A percentile compares a stretch with the other conserved stretches of the same genome.
Evolutionary conservation across 2,113 vertebrate genomes (phyloP).

Genomic region (Ctenodactylus gundi): DNA sequence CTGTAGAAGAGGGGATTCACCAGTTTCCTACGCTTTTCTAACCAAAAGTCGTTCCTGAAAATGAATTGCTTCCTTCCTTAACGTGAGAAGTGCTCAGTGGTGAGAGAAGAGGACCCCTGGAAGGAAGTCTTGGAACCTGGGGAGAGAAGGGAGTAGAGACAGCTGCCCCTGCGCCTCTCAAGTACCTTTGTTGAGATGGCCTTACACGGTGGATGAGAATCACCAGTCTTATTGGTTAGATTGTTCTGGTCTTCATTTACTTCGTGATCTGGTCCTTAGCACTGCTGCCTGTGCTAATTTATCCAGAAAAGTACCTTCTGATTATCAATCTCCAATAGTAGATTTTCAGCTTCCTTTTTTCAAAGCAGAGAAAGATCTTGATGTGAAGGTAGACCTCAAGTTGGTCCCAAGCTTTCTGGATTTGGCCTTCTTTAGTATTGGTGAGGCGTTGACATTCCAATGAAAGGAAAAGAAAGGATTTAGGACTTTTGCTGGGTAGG

Average conservation of each 20-base stretch:
- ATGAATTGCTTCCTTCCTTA: conserved; percentile 7
- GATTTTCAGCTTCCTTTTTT: background rate
- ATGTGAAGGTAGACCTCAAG: background rate
- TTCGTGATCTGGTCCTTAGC: background rate
- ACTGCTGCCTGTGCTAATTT: background rate
- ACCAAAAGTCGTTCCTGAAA: conserved; percentile 19
- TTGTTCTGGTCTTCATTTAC: conserved; percentile 32
- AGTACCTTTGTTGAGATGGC: background rate
- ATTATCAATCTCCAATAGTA: background rate
- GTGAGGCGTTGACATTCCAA: background rate
- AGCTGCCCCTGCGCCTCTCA: background rate
- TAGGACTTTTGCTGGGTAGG: background rate
- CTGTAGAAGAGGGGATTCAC: background rate
- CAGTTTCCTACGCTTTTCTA: conserved; percentile 8
- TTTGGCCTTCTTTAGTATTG: conserved; percentile 30
- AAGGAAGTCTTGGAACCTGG: background rate
- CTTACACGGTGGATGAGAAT: background rate
- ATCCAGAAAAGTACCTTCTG: conserved; percentile 30
- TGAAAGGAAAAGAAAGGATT: conserved; percentile 2
- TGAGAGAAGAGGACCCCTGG: background rate
- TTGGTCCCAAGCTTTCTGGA: background rate
- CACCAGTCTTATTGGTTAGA: background rate
- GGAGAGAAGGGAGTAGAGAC: background rate
- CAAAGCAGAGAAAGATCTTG: conserved; percentile 20
- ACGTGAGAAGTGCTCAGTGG: background rate